Percentiles rank a stretch among this genome's conserved stretches.
Conservation (phyloP, 2,888 invertebrate genomes). For the Thysanoteuthis rhombus region DNA sequence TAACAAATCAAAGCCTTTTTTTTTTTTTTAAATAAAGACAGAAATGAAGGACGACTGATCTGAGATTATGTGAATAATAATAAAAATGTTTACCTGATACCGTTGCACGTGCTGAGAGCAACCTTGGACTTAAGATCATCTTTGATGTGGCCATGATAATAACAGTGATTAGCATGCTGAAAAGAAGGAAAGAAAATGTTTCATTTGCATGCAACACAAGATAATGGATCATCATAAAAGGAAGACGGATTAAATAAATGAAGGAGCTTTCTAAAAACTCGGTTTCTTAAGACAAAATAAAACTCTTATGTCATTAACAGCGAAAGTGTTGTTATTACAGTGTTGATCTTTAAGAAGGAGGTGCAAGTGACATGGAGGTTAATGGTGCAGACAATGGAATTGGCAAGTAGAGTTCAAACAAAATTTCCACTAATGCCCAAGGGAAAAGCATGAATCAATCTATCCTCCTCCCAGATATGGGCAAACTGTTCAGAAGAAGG, state of each 20-base stretch:
- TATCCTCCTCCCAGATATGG: no score
- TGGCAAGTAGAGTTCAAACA: no score
- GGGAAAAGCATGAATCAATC: no score
- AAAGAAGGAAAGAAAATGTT: slow-evolving; percentile 33
- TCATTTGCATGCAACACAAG: background rate
- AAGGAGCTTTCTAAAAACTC: no score
- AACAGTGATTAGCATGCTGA: slow-evolving; percentile 71
- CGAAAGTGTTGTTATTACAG: background rate
- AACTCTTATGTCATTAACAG: no score
- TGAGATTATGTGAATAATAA: background rate
- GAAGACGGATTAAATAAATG: background rate
- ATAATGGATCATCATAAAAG: background rate
- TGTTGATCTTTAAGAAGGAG: no score
- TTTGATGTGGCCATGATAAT: slow-evolving; percentile 77
- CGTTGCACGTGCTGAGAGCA: slow-evolving; percentile 79
- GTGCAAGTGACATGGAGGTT: no score
- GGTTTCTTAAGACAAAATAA: no score
- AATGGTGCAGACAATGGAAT: no score
- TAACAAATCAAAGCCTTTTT: background rate
- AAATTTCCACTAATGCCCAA: no score
- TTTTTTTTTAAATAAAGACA: background rate
- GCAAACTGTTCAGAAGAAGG: no score
- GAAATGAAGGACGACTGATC: background rate
- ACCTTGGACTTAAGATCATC: slow-evolving; percentile 77
- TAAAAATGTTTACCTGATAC: slow-evolving; percentile 75